phyloP scores from a whole-genome alignment of 2,113 vertebrate species.

The Ictalurus furcatus region DNA sequence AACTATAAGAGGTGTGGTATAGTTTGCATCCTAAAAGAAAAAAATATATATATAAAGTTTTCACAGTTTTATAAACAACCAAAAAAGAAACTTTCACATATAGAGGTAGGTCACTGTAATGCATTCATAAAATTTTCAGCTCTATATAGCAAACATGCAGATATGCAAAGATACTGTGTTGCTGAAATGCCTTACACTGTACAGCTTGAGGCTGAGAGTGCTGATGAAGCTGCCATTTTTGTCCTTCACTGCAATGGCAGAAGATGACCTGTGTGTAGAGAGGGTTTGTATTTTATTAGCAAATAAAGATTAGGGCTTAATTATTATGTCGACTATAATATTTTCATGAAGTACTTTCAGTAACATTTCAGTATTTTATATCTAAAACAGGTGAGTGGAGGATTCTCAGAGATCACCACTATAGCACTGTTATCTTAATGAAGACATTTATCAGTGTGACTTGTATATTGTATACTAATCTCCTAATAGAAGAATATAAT shows the following conservation, averaged over 20 bases:
- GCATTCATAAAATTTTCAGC: not conserved
- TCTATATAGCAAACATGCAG: not conserved
- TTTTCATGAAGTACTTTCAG: not conserved
- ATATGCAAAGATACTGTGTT: not conserved
- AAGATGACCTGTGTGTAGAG: constrained; percentile 61
- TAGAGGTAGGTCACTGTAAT: not conserved
- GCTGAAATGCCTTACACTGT: constrained; percentile 57
- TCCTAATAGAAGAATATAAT: not conserved
- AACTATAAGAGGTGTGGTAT: constrained; percentile 58
- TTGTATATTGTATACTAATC: not conserved
- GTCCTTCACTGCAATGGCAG: constrained; percentile 70
- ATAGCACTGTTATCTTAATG: not conserved
- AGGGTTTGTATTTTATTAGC: constrained; percentile 19
- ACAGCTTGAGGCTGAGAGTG: constrained; percentile 67
- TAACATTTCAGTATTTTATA: not conserved
- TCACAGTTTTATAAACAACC: not conserved
- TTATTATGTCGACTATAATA: not conserved
- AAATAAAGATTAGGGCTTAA: not conserved
- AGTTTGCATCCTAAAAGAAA: constrained; percentile 61
- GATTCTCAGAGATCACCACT: not conserved
- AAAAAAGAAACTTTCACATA: not conserved
- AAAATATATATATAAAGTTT: not conserved
- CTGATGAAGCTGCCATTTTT: constrained; percentile 76
- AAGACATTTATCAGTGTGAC: not conserved
- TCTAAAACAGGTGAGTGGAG: not conserved